Percentiles rank a stretch among this genome's conserved stretches.
phyloP scores from a whole-genome alignment of 1,140 invertebrate species.

The Calycopis cecrops region DNA sequence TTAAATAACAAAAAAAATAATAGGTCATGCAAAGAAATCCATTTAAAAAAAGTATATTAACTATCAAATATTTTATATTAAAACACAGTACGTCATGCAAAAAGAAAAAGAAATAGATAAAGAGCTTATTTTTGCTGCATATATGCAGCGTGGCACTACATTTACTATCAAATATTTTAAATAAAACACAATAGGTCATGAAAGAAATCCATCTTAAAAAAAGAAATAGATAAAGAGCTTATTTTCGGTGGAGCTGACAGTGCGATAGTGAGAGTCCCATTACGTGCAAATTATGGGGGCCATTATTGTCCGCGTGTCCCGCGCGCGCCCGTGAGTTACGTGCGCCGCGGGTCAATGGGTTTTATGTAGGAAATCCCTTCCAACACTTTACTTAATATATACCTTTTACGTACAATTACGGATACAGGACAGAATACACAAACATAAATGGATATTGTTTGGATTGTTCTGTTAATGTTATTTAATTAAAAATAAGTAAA shows the following conservation, averaged over 20 bases:
- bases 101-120: no score
- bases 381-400: conserved; percentile 26
- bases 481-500: no score
- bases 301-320: conserved; percentile 66
- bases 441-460: no score
- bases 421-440: conserved; percentile 1
- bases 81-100: no score
- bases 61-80: no score
- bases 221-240: conserved; percentile 50
- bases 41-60: no score
- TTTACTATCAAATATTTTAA: no score
- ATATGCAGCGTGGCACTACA: no score
- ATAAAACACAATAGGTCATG: conserved; percentile 26
- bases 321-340: conserved; percentile 54
- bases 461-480: no score
- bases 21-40: no score
- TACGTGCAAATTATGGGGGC: conserved; percentile 70
- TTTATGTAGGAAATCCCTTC: conserved; percentile 60
- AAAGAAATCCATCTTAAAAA: conserved; percentile 50
- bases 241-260: conserved; percentile 67
- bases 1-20: no score
- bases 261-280: conserved; percentile 70
- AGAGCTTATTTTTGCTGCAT: no score
- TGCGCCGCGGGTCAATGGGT: conserved; percentile 56
- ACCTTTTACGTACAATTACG: conserved; percentile 14